A percentile compares a stretch with the other conserved stretches of the same genome.
Conservation (phyloP, 2,888 invertebrate species). For the Drosophila fulvimacula region DNA sequence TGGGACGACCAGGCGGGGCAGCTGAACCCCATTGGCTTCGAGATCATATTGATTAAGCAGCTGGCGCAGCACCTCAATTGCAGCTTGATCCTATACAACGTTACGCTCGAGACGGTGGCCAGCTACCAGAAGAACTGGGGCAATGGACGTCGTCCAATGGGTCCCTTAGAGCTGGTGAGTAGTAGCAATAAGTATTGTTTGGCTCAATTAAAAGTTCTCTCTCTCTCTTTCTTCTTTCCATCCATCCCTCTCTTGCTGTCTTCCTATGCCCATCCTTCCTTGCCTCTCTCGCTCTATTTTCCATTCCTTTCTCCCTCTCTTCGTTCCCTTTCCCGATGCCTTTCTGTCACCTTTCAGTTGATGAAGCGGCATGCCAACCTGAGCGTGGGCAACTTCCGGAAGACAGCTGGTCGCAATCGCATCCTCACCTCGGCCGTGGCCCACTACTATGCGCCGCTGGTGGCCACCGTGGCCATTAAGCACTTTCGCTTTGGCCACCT, state of each 20-base stretch:
- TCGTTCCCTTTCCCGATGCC: too few relatives aligned
- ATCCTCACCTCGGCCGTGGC: conserved; percentile 58
- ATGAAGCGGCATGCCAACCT: conserved; percentile 45
- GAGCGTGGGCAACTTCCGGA: conserved; percentile 71
- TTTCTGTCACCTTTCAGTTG: conserved; percentile 47
- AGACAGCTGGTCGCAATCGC: conserved; percentile 38
- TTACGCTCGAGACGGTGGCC: conserved; percentile 29
- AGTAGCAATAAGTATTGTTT: rapidly evolving
- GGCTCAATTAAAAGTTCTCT: background rate
- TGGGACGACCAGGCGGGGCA: conserved; percentile 1
- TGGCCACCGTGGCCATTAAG: conserved; percentile 49
- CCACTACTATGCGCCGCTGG: conserved; percentile 64
- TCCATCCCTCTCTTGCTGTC: too few relatives aligned
- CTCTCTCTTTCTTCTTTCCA: background rate
- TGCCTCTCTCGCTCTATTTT: too few relatives aligned
- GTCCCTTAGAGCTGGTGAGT: conserved; percentile 64
- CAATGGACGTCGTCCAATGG: conserved; percentile 25
- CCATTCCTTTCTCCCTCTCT: too few relatives aligned
- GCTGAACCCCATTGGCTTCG: conserved; percentile 56
- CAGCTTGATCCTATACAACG: conserved; percentile 32
- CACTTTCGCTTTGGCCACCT: conserved; percentile 47
- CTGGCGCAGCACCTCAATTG: conserved; percentile 69
- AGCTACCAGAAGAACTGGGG: conserved; percentile 37
- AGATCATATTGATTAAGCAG: conserved; percentile 60
- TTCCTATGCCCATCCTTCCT: too few relatives aligned